phyloP scores from a whole-genome alignment of 2,888 invertebrate species.

The Teinopalpus imperialis region DNA sequence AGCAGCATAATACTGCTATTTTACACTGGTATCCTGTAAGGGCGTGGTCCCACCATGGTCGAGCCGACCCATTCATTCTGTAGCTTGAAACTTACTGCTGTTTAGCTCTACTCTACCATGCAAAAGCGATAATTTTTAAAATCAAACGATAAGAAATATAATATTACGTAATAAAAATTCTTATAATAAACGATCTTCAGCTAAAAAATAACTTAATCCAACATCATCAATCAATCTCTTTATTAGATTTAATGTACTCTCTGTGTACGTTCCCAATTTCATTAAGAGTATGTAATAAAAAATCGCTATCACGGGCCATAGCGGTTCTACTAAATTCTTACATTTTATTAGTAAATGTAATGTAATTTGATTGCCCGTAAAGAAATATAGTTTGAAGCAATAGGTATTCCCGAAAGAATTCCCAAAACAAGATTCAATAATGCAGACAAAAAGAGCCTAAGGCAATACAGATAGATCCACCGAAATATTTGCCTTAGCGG shows the following conservation, averaged over 20 bases:
- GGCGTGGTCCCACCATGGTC: too few species aligned
- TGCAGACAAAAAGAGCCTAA: slow-evolving; percentile 18
- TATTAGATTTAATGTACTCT: neutral
- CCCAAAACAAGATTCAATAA: slow-evolving; percentile 22
- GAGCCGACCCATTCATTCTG: too few species aligned
- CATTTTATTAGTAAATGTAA: slow-evolving; percentile 2
- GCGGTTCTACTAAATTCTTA: too few species aligned
- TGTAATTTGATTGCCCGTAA: slow-evolving; percentile 1
- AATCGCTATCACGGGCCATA: too few species aligned
- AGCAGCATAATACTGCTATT: too few species aligned
- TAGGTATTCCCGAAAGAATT: slow-evolving; percentile 10
- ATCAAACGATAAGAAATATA: too few species aligned
- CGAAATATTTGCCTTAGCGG: slow-evolving; percentile 21
- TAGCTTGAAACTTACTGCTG: too few species aligned
- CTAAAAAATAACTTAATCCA: neutral
- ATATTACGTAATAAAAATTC: too few species aligned
- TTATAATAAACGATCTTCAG: too few species aligned
- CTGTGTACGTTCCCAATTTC: neutral
- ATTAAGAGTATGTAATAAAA: neutral
- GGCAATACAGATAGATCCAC: slow-evolving; percentile 13
- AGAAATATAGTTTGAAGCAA: slow-evolving; percentile 3
- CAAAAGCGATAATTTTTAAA: too few species aligned
- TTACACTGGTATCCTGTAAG: too few species aligned
- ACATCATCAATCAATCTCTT: neutral
- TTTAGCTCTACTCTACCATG: too few species aligned